Evolutionary conservation across 2,113 vertebrate species (phyloP).

Genomic region (Anthoscopus minutus): DNA sequence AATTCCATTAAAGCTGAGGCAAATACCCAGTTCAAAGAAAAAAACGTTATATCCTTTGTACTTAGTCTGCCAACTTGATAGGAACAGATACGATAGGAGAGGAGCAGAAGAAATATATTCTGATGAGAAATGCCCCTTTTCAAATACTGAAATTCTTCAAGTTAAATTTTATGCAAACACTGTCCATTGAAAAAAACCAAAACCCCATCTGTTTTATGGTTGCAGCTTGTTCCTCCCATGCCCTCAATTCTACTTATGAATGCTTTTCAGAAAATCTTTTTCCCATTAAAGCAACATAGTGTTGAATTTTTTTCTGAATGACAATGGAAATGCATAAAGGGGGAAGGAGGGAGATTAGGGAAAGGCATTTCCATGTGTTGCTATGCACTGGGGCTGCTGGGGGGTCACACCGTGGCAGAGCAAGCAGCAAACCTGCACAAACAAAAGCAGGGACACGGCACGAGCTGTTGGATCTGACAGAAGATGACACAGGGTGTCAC

Average conservation of each 20-base stretch:
- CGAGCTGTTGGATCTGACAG: neutral
- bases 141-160: neutral
- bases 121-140: neutral
- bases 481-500: neutral
- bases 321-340: neutral
- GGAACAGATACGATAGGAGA: neutral
- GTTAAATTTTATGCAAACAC: neutral
- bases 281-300: neutral
- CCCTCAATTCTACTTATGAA: neutral
- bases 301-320: neutral
- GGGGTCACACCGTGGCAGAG: accelerated
- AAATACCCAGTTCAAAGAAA: neutral
- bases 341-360: neutral
- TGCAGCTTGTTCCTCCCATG: neutral
- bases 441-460: accelerated
- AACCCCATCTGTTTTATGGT: neutral
- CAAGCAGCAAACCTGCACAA: neutral
- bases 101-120: neutral
- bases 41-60: neutral
- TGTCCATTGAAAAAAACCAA: neutral
- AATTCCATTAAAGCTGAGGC: neutral
- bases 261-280: neutral
- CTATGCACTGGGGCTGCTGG: accelerated
- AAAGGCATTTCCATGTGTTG: neutral
- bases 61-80: neutral